phyloP scores from a whole-genome alignment of 2,113 vertebrate species.

The Coryphaenoides rupestris region DNA sequence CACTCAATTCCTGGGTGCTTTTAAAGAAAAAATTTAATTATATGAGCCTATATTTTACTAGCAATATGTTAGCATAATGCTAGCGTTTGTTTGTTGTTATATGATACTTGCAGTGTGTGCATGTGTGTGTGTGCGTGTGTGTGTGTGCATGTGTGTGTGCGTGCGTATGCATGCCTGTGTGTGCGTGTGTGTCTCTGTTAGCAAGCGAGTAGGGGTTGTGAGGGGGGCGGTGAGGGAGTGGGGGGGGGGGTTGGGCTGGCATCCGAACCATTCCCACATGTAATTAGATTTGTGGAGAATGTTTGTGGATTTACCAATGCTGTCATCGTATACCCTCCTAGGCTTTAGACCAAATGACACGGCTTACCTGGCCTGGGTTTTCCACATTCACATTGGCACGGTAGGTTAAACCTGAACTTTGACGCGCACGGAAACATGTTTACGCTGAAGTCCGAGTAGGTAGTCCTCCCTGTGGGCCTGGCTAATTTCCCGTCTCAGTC shows the following conservation, averaged over 20 bases:
- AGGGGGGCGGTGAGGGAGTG: too few species aligned
- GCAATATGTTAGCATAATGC: too few species aligned
- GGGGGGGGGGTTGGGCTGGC: constrained; percentile 51
- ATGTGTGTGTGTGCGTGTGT: background rate
- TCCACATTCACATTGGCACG: constrained; percentile 18
- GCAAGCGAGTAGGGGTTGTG: constrained; percentile 2
- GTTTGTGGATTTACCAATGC: constrained; percentile 67
- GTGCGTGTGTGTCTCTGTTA: constrained; percentile 19
- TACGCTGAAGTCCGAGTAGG: constrained; percentile 1
- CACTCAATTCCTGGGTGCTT: too few species aligned
- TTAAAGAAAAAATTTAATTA: too few species aligned
- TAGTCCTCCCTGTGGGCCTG: background rate
- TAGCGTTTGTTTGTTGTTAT: too few species aligned
- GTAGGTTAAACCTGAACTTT: constrained; percentile 21
- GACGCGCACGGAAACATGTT: constrained; percentile 9
- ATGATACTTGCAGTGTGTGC: too few species aligned
- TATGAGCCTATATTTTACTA: too few species aligned
- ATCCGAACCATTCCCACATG: constrained; percentile 58
- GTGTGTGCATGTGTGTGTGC: constrained; percentile 23
- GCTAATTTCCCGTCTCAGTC: too few species aligned
- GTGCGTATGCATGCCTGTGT: constrained; percentile 34
- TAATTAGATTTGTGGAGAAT: constrained; percentile 79
- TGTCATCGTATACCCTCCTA: constrained; percentile 59
- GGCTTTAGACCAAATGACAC: constrained; percentile 55
- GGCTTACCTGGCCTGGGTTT: constrained; percentile 22